These are phyloP conservation scores for Nilaparvata lugens DNA, from an alignment of 1,140 invertebrate genomes.

Conservation along the genomic window DNA sequence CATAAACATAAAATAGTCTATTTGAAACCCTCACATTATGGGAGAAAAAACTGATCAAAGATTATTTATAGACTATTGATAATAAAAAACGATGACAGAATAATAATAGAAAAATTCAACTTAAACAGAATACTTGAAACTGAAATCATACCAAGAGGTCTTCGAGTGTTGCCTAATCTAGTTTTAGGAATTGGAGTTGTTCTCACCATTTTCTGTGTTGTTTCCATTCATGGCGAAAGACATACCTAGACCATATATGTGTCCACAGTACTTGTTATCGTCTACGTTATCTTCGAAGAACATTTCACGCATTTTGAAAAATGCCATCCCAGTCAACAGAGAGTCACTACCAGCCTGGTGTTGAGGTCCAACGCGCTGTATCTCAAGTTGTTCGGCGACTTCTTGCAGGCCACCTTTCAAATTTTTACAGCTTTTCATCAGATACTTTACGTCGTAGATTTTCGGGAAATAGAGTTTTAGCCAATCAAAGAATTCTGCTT, in stretches of 20 bases:
- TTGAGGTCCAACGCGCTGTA: constrained; percentile 49
- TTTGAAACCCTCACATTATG: too few relatives aligned
- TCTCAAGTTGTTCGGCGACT: constrained; percentile 40
- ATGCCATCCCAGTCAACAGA: constrained; percentile 51
- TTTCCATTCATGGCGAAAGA: too few relatives aligned
- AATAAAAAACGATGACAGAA: too few relatives aligned
- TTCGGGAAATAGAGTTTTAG: constrained; percentile 50
- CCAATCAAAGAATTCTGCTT: constrained; percentile 50
- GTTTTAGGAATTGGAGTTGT: too few relatives aligned
- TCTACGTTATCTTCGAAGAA: constrained; percentile 56
- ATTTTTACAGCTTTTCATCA: constrained; percentile 58
- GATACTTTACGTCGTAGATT: constrained; percentile 57
- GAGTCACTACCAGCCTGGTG: constrained; percentile 62
- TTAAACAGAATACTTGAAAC: too few relatives aligned
- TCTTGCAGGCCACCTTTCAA: constrained; percentile 57
- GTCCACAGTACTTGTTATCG: constrained; percentile 50
- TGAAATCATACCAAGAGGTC: too few relatives aligned
- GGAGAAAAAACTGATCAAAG: too few relatives aligned
- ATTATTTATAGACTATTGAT: too few relatives aligned
- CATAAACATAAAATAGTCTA: too few relatives aligned
- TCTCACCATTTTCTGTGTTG: too few relatives aligned
- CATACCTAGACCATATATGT: constrained; percentile 44
- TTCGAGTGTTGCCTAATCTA: too few relatives aligned
- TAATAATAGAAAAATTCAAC: too few relatives aligned
- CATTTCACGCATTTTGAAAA: constrained; percentile 59